Evolutionary conservation across 35 echinoderm and acorn worm genomes (phyloP).

Genomic region (Diadema setosum): DNA sequence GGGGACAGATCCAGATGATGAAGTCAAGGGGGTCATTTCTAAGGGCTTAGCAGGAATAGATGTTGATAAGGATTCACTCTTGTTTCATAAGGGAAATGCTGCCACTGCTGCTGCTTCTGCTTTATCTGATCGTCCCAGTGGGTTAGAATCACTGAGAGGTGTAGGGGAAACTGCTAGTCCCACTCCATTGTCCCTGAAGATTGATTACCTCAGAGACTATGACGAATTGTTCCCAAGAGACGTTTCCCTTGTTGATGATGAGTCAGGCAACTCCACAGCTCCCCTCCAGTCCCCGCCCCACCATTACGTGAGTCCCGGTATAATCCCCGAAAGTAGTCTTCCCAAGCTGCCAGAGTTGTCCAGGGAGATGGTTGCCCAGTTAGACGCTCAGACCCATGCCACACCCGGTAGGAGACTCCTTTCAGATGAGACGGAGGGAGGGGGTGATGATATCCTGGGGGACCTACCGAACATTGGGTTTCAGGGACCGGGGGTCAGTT

Average conservation of each 20-base stretch:
- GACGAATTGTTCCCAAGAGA: neutral
- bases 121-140: neutral
- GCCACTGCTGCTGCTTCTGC: too few species aligned
- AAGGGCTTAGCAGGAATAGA: neutral
- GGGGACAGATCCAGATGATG: neutral
- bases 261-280: neutral
- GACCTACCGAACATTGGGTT: neutral
- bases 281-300: neutral
- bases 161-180: neutral
- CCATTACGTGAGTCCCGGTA: conserved; percentile 6
- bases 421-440: neutral
- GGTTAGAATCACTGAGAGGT: neutral
- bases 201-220: conserved; percentile 16
- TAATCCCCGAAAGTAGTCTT: conserved; percentile 4
- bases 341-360: neutral
- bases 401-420: neutral
- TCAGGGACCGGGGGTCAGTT: neutral
- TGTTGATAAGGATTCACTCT: neutral
- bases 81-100: too few species aligned
- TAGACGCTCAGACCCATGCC: neutral
- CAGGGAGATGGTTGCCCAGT: neutral
- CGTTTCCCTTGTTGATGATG: neutral
- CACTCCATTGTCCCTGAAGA: neutral
- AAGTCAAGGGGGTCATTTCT: neutral
- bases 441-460: neutral